Conservation (phyloP, 2,113 vertebrate species). For the Podocnemis expansa region DNA sequence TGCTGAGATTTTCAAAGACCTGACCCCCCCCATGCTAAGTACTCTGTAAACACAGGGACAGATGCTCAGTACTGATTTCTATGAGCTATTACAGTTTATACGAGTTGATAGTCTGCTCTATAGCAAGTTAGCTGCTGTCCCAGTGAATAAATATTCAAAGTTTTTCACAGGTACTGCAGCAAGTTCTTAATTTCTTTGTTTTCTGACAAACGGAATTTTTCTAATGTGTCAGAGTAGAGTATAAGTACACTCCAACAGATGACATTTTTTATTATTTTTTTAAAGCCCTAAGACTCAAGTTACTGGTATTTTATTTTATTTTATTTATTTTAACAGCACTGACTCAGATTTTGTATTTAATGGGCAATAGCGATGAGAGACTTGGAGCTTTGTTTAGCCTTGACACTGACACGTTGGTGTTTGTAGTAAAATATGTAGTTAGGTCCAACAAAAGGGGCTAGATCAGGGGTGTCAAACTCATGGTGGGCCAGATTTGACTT, state of each 20-base stretch:
- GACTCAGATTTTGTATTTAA: slow-evolving; percentile 48
- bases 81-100: neutral
- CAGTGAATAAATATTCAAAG: neutral
- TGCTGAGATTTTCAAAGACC: neutral
- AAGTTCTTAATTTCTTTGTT: neutral
- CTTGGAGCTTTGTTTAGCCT: neutral
- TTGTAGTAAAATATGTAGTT: slow-evolving; percentile 32
- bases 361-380: neutral
- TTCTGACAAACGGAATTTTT: neutral
- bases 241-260: neutral
- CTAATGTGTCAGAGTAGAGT: neutral
- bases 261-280: neutral
- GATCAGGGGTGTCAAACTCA: too few relatives aligned
- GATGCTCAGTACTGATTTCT: neutral
- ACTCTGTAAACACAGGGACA: neutral
- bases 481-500: too few relatives aligned
- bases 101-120: neutral
- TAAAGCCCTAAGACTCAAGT: neutral
- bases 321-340: neutral
- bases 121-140: neutral
- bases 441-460: neutral
- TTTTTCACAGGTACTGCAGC: neutral
- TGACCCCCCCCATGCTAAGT: neutral
- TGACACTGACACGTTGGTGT: neutral
- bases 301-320: neutral